Percentiles rank a stretch among this genome's conserved stretches.
Conservation (phyloP, 2,888 invertebrate species). For the Sarcophaga carnaria region DNA sequence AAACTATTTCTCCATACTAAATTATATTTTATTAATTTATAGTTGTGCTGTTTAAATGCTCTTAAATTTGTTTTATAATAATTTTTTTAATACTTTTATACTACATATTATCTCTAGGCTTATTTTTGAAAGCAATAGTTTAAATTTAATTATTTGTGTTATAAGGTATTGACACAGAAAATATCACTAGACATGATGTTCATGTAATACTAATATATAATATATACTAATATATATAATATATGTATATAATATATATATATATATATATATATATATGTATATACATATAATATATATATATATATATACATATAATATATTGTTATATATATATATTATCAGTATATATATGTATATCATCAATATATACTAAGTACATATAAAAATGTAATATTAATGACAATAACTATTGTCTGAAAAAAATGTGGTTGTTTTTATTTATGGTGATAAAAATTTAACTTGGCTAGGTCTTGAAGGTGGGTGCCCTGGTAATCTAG, state of each 20-base stretch:
- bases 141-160: constrained; percentile 2
- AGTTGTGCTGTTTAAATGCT: neutral
- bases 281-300: neutral
- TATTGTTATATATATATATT: neutral
- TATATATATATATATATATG: too few species aligned
- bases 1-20: too few species aligned
- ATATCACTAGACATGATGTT: constrained; percentile 23
- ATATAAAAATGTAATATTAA: too few species aligned
- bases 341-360: neutral
- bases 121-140: constrained; percentile 28
- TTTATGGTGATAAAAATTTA: too few species aligned
- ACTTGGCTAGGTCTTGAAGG: too few species aligned
- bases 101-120: constrained; percentile 3
- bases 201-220: constrained; percentile 1
- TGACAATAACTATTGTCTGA: too few species aligned
- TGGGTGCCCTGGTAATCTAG: too few species aligned
- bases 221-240: too few species aligned
- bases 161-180: constrained; percentile 16
- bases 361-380: neutral
- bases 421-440: too few species aligned
- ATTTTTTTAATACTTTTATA: constrained; percentile 9
- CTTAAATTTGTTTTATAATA: neutral
- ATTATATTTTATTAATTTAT: too few species aligned
- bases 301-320: neutral
- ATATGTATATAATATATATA: too few species aligned